A percentile compares a stretch with the other conserved stretches of the same genome.
phyloP scores from a whole-genome alignment of 2,888 invertebrate species.

The Sinhomidia bicolor region DNA sequence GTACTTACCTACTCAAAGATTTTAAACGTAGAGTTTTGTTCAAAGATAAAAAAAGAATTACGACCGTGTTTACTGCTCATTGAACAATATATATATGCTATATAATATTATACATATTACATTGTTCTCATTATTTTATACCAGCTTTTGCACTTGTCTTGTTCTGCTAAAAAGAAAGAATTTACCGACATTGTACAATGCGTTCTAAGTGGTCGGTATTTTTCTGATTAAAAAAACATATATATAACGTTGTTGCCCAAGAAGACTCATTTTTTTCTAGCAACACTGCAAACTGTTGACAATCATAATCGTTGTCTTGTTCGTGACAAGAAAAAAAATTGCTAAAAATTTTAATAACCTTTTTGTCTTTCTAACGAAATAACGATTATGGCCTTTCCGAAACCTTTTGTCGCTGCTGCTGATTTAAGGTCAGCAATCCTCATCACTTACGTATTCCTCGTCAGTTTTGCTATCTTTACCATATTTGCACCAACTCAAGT shows the following conservation, averaged over 20 bases:
- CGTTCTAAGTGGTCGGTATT: too few relatives aligned
- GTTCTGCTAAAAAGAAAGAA: too few relatives aligned
- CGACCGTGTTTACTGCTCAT: too few relatives aligned
- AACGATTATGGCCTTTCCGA: constrained; percentile 56
- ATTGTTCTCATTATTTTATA: neutral
- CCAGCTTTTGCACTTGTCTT: too few relatives aligned
- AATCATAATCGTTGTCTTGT: constrained; percentile 54
- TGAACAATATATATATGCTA: too few relatives aligned
- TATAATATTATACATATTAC: too few relatives aligned
- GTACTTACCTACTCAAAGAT: too few relatives aligned
- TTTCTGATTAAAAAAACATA: too few relatives aligned
- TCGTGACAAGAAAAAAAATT: constrained; percentile 65
- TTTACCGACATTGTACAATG: too few relatives aligned
- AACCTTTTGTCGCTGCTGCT: constrained; percentile 49
- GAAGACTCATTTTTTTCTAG: neutral
- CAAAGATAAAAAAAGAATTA: too few relatives aligned
- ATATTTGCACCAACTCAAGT: constrained; percentile 52
- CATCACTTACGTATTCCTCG: constrained; percentile 32
- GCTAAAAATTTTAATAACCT: constrained; percentile 33
- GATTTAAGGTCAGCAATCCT: constrained; percentile 40
- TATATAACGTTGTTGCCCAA: constrained; percentile 27
- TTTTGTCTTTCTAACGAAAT: constrained; percentile 29
- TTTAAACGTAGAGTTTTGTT: too few relatives aligned
- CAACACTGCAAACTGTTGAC: constrained; percentile 47
- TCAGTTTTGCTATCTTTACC: constrained; percentile 24